Percentiles rank a stretch among this genome's conserved stretches.
These are phyloP conservation scores for Trachops cirrhosus DNA, from an alignment of 2,797 vertebrate genomes.

Conservation along the genomic window DNA sequence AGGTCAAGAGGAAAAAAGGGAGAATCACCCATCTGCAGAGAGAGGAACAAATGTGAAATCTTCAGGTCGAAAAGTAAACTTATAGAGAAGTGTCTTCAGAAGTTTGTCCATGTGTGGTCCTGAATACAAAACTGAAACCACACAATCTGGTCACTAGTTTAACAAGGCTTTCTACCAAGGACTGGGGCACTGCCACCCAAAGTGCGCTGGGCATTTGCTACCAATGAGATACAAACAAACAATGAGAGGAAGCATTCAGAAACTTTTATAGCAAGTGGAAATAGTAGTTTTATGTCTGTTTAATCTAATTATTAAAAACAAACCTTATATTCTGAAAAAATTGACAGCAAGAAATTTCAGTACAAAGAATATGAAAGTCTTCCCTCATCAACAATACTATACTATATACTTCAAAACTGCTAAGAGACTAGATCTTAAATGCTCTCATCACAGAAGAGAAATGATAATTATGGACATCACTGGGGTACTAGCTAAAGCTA, in stretches of 20 bases:
- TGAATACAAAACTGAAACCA: not conserved
- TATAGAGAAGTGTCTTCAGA: not conserved
- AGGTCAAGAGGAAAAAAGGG: not conserved
- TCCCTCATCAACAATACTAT: not conserved
- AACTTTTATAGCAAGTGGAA: not conserved
- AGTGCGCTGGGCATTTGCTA: not conserved
- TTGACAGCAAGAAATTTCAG: not conserved
- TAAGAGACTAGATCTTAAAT: not conserved
- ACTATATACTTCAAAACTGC: not conserved
- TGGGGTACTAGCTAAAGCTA: not conserved
- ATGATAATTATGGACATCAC: not conserved
- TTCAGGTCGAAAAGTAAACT: not conserved
- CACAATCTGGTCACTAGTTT: not conserved
- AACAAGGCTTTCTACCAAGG: no score
- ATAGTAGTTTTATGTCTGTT: not conserved
- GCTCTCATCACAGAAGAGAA: not conserved
- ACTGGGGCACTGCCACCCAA: not conserved
- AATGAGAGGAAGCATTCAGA: not conserved
- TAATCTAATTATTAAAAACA: not conserved
- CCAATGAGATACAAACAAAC: not conserved
- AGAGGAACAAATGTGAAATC: not conserved
- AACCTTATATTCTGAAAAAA: not conserved
- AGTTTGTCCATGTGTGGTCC: not conserved
- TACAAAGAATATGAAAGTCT: not conserved
- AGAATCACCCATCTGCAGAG: not conserved